Base-by-base conservation (phyloP, 2,797 vertebrate species). In the Thripadectes ignobilis region DNA sequence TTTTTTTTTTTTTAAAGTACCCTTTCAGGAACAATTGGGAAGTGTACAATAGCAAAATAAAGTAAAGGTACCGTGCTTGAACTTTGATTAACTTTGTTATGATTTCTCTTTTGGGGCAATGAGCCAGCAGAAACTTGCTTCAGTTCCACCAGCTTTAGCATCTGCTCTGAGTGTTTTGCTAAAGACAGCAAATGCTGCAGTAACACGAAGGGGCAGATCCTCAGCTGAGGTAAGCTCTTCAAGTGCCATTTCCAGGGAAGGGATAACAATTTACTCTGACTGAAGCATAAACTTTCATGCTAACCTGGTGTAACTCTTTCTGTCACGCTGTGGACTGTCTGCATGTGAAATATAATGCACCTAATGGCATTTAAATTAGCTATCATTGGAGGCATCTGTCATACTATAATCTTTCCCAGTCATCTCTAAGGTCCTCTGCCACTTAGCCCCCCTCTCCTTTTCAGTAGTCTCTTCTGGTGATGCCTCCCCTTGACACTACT, bases 351-450 rank as follows among this genome's bases (percentile, higher is more conserved):
- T 91, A 85, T 89, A 89, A 92, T 61, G 76, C 45, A 94, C 48
- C 46, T 93, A 93, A 85, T 92, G 66, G 41, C 62, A 84, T 88
- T 83, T 91, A 88, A 92, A 94, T 89, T 88, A 94, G 41, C 65
- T 89, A 30, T 91, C 41, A 74, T 30, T 87, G 84, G 43, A 78
- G 36, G 65, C 27, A 85, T 95, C 88, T 93, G 67, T 94, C 88
- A 77, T 80, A 54, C 14, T 89, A 7, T 59, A 72, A 65, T 80
- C 52, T 83, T 91, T 48, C 27, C 45, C 48, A 88, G 66, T 55
- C 20, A 21, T 38, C 63, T 83, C 21, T 59, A 80, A 91, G 45
- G 58, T 68, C 13, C 55, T 78, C 36, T 68, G 51, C 58, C 36
- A 36, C 36, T 74, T 55, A 71, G 14, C 20, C 38, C 76, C 9